A percentile compares a stretch with the other conserved stretches of the same genome.
Evolutionary conservation across 2,113 vertebrate genomes (phyloP).

Genomic region (Agelaius tricolor): DNA sequence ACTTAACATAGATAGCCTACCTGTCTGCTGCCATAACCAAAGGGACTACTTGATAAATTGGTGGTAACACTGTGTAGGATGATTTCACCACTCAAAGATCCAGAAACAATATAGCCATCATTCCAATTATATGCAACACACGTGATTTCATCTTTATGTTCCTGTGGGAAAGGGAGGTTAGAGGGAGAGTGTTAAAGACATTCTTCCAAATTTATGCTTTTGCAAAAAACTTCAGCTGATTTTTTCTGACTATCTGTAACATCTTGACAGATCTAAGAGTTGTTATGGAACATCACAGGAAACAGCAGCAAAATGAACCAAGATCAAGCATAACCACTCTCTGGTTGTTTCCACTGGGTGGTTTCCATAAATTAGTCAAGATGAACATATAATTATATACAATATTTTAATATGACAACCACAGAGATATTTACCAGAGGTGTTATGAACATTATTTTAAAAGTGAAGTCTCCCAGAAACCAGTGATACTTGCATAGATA

Average conservation of each 20-base stretch:
- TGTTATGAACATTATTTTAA: neutral
- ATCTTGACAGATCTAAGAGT: neutral
- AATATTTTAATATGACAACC: neutral
- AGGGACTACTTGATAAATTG: conserved; percentile 90
- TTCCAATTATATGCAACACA: conserved; percentile 91
- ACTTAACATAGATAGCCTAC: conserved; percentile 62
- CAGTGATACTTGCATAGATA: neutral
- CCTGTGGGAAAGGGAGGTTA: conserved; percentile 71
- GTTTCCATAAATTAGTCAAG: neutral
- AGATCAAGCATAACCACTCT: neutral
- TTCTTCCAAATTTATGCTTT: neutral
- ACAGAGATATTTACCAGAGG: neutral
- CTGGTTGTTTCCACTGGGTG: neutral
- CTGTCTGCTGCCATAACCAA: conserved; percentile 89
- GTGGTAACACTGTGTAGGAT: conserved; percentile 92
- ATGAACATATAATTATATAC: neutral
- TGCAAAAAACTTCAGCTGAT: neutral
- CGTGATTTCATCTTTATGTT: conserved; percentile 92
- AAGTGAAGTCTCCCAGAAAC: neutral
- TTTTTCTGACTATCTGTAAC: neutral
- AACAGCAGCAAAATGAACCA: neutral
- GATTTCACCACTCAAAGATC: conserved; percentile 93
- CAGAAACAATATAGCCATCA: conserved; percentile 90
- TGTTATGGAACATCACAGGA: neutral
- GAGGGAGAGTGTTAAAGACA: neutral